These are phyloP conservation scores for Speoplatyrhinus poulsoni DNA, from an alignment of 2,113 vertebrate species.

Conservation along the genomic window DNA sequence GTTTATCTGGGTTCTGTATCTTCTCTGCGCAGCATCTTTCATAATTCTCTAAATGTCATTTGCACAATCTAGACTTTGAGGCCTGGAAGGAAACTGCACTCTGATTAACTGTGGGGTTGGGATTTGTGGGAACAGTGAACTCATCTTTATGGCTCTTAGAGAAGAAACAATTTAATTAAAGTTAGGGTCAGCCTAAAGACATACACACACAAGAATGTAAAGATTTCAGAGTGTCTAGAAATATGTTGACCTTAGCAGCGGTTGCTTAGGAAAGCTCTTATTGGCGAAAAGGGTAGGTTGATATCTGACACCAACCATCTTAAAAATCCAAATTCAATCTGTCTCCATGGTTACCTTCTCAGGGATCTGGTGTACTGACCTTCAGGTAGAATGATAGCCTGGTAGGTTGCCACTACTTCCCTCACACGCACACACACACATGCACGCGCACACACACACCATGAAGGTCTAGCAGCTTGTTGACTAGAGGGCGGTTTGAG, in stretches of 20 bases:
- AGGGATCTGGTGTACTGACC: neutral
- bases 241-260: conserved; percentile 1
- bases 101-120: neutral
- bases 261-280: conserved; percentile 15
- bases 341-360: conserved; percentile 6
- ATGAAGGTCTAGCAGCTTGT: neutral
- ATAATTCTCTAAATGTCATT: conserved; percentile 59
- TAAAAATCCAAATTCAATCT: conserved; percentile 33
- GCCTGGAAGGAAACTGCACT: conserved; percentile 41
- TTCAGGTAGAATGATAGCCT: neutral
- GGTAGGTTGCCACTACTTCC: neutral
- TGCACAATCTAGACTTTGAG: conserved; percentile 40
- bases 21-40: conserved; percentile 36
- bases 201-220: neutral
- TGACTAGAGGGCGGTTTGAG: conserved; percentile 5
- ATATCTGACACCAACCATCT: conserved; percentile 40
- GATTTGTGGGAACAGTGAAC: conserved; percentile 18
- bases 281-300: conserved; percentile 29
- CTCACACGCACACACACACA: conserved; percentile 21
- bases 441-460: neutral
- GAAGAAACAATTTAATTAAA: conserved; percentile 58
- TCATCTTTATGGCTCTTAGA: conserved; percentile 29
- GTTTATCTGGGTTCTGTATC: conserved; percentile 11
- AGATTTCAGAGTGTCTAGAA: conserved; percentile 3
- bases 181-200: conserved; percentile 33